A percentile compares a stretch with the other conserved stretches of the same genome.
Conservation (phyloP, 2,888 invertebrate species). For the Eupithecia vulgata region DNA sequence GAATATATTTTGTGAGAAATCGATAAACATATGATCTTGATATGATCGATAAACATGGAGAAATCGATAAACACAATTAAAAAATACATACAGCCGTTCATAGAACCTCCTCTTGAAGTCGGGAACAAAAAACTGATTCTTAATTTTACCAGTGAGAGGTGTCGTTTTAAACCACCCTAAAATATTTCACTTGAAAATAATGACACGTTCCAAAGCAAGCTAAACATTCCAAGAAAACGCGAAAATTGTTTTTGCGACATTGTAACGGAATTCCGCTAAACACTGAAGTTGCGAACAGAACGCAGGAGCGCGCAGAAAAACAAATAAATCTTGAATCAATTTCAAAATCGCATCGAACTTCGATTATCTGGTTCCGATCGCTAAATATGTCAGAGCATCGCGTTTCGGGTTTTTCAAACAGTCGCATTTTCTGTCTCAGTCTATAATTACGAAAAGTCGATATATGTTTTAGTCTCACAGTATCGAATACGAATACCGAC, state of each 20-base stretch:
- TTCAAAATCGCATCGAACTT: conserved; percentile 31
- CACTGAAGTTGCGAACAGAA: conserved; percentile 73
- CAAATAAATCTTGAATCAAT: conserved; percentile 36
- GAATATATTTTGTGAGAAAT: too few species aligned
- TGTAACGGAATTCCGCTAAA: conserved; percentile 67
- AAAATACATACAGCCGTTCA: too few species aligned
- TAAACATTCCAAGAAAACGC: conserved; percentile 60
- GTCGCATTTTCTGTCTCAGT: background rate
- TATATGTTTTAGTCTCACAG: background rate
- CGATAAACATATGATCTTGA: too few species aligned
- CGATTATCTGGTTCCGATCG: conserved; percentile 46
- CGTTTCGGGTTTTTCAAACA: conserved; percentile 3
- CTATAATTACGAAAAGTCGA: background rate
- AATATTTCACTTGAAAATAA: conserved; percentile 39
- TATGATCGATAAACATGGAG: too few species aligned
- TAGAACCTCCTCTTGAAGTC: too few species aligned
- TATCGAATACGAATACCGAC: conserved; percentile 53
- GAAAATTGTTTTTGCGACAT: conserved; percentile 65
- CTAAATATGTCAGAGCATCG: conserved; percentile 29
- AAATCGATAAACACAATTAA: too few species aligned
- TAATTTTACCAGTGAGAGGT: background rate
- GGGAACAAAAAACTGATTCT: background rate
- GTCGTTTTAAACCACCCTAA: background rate
- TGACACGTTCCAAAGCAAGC: conserved; percentile 57
- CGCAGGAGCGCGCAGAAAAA: conserved; percentile 74